A percentile compares a stretch with the other conserved stretches of the same genome.
phyloP scores from a whole-genome alignment of 2,113 vertebrate species.

The Dasypus novemcinctus region DNA sequence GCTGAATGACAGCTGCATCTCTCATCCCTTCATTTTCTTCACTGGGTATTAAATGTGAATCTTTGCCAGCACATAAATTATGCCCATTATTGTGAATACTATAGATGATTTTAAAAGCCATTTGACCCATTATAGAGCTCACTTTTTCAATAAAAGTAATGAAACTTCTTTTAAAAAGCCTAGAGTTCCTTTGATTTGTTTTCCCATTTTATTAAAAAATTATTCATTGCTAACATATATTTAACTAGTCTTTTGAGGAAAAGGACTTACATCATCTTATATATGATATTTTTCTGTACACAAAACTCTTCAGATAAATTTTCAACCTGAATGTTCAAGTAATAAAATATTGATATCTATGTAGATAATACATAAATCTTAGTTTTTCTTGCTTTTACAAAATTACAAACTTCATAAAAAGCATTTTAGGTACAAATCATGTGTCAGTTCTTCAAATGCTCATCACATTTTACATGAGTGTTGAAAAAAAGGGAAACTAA shows the following conservation, averaged over 20 bases:
- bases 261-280: background rate
- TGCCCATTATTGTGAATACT: background rate
- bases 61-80: conserved; percentile 7
- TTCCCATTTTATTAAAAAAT: background rate
- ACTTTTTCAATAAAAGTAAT: background rate
- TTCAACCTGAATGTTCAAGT: background rate
- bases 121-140: background rate
- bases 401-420: background rate
- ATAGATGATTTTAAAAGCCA: background rate
- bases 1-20: background rate
- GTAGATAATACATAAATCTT: background rate
- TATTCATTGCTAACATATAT: background rate
- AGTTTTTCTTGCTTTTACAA: background rate
- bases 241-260: background rate
- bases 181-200: background rate
- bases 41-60: background rate
- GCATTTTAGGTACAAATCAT: background rate
- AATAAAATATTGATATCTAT: background rate
- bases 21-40: conserved; percentile 29
- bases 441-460: background rate
- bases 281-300: background rate
- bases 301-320: background rate
- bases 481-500: background rate
- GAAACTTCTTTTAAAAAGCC: background rate
- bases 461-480: background rate